Conservation (phyloP, 2,113 vertebrate species). For the Lasiurus borealis region DNA sequence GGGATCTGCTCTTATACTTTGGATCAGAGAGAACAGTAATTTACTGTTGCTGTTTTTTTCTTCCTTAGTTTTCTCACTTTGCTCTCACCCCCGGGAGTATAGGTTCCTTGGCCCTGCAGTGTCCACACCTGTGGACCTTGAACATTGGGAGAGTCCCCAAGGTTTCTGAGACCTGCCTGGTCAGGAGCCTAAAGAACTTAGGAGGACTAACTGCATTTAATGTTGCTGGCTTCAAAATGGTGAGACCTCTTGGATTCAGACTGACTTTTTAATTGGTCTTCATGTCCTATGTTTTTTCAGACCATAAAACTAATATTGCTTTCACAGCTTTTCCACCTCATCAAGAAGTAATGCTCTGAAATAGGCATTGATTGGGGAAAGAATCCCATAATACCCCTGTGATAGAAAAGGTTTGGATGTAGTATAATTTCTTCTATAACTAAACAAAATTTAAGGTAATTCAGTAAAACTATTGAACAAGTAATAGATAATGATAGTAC, state of each 20-base stretch:
- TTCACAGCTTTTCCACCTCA: background rate
- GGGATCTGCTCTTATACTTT: background rate
- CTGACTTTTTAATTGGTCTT: background rate
- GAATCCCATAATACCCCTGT: background rate
- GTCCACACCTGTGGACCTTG: constrained; percentile 73
- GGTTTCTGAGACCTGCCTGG: constrained; percentile 73
- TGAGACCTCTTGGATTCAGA: constrained; percentile 69
- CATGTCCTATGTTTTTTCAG: background rate
- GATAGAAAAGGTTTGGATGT: background rate
- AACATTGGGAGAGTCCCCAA: constrained; percentile 84
- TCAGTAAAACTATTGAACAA: background rate
- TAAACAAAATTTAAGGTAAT: background rate
- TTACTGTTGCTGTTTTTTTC: background rate
- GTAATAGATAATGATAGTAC: background rate
- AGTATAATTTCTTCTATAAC: background rate
- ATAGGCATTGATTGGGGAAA: background rate
- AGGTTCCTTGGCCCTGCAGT: constrained; percentile 57
- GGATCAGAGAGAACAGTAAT: background rate
- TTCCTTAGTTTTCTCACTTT: constrained; percentile 71
- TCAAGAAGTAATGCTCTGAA: background rate
- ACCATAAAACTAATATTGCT: background rate
- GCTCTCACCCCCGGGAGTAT: constrained; percentile 80
- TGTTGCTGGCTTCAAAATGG: constrained; percentile 80
- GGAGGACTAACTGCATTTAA: constrained; percentile 77
- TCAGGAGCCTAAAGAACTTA: constrained; percentile 75